Conservation (phyloP, 2,888 invertebrate species). For the Zygaena filipendulae region DNA sequence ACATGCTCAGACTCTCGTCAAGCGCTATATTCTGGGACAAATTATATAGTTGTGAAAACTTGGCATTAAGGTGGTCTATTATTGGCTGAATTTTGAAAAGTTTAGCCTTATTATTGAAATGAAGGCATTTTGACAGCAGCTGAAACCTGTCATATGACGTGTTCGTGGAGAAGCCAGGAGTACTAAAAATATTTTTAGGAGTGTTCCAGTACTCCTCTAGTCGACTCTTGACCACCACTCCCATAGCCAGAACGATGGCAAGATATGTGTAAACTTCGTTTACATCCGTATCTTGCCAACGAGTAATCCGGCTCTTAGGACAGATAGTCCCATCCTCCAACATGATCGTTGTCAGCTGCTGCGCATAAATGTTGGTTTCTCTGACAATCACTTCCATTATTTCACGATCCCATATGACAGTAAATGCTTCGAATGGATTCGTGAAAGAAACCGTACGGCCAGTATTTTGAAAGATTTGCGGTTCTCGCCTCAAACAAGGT, state of each 20-base stretch:
- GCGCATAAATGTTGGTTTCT: slow-evolving; percentile 8
- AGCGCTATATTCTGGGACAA: slow-evolving; percentile 15
- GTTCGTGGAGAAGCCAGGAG: slow-evolving; percentile 4
- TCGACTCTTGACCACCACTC: slow-evolving; percentile 1
- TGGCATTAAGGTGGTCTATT: slow-evolving; percentile 9
- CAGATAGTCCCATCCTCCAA: background rate
- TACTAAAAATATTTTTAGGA: slow-evolving; percentile 1
- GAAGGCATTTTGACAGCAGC: slow-evolving; percentile 5
- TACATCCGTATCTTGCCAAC: slow-evolving; percentile 3
- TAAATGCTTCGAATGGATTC: slow-evolving; percentile 9
- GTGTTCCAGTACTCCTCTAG: slow-evolving; percentile 7
- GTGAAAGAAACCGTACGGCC: slow-evolving; percentile 4
- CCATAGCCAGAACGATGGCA: slow-evolving; percentile 9
- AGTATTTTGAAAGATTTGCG: slow-evolving; percentile 1
- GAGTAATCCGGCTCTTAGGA: slow-evolving; percentile 1
- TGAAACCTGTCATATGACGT: slow-evolving; percentile 5
- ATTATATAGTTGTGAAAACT: slow-evolving; percentile 8
- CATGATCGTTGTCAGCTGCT: slow-evolving; percentile 1
- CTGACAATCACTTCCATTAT: slow-evolving; percentile 4
- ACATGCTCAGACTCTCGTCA: slow-evolving; percentile 16
- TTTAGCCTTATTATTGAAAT: no score
- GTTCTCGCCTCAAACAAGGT: slow-evolving; percentile 3
- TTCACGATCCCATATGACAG: slow-evolving; percentile 2
- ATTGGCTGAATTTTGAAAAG: slow-evolving; percentile 17
- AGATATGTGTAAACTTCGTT: slow-evolving; percentile 10